These are phyloP conservation scores for Platygyra sinensis DNA, from an alignment of 64 coral and sea anemone genomes.

Conservation along the genomic window DNA sequence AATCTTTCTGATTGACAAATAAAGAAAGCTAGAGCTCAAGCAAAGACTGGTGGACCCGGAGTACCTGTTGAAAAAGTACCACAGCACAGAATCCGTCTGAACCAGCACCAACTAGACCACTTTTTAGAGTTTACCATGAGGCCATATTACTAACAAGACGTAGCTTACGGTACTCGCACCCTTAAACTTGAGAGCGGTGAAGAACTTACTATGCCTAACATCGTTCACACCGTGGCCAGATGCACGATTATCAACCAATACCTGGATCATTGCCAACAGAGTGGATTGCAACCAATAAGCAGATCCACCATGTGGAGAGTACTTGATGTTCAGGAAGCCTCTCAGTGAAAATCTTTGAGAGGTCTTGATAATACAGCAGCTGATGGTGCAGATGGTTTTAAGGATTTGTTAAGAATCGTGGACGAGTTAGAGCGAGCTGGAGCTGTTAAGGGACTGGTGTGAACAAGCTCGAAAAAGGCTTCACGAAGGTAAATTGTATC, in stretches of 20 bases:
- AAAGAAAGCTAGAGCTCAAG: conserved; percentile 27
- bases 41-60: background rate
- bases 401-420: background rate
- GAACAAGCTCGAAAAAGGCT: conserved; percentile 9
- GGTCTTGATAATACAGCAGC: conserved; percentile 47
- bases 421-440: conserved; percentile 18
- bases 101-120: conserved; percentile 50
- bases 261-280: conserved; percentile 41
- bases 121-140: conserved; percentile 57
- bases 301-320: conserved; percentile 52
- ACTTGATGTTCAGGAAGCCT: conserved; percentile 34
- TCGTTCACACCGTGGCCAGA: conserved; percentile 40
- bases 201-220: conserved; percentile 53
- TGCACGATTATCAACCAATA: conserved; percentile 60
- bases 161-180: conserved; percentile 54
- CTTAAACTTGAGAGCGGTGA: conserved; percentile 50
- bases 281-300: conserved; percentile 43
- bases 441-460: too few species aligned
- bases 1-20: conserved; percentile 27
- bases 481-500: too few species aligned
- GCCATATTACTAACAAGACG: conserved; percentile 59
- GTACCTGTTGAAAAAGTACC: conserved; percentile 1
- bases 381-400: conserved; percentile 29
- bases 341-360: conserved; percentile 31
- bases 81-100: conserved; percentile 35